A percentile compares a stretch with the other conserved stretches of the same genome.
Conservation (phyloP, 2,797 vertebrate species). For the Danionella dracula region DNA sequence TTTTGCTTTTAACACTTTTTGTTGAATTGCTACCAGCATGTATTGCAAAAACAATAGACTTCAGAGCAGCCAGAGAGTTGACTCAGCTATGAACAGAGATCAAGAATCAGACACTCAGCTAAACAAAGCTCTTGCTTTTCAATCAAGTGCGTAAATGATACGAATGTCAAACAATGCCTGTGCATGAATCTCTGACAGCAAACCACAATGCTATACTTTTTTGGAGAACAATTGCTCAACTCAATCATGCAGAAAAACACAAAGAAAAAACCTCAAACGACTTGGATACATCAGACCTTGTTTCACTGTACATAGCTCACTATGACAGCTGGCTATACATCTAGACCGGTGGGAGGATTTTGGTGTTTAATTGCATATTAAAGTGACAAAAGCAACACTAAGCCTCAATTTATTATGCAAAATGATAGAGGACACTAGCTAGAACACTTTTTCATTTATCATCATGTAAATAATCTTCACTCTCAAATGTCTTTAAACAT, state of each 20-base stretch:
- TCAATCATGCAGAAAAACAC: neutral
- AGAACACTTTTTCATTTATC: too few relatives aligned
- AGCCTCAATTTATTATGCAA: neutral
- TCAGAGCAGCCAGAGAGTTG: neutral
- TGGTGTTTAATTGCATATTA: neutral
- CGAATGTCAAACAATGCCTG: constrained; percentile 25
- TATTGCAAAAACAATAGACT: constrained; percentile 3
- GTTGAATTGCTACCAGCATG: neutral
- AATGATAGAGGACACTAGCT: too few relatives aligned
- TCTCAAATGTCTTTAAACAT: too few relatives aligned
- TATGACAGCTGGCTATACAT: neutral
- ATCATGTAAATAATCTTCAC: too few relatives aligned
- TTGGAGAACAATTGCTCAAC: neutral
- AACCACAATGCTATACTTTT: neutral
- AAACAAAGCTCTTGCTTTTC: neutral
- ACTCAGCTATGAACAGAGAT: neutral
- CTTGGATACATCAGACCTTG: neutral
- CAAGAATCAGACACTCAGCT: constrained; percentile 9
- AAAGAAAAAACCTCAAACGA: neutral
- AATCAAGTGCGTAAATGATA: constrained; percentile 3
- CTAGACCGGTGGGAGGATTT: neutral
- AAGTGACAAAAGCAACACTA: neutral
- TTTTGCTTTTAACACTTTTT: constrained; percentile 10
- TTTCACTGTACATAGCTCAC: neutral
- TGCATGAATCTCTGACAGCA: constrained; percentile 2